Percentiles rank a stretch among this genome's conserved stretches.
phyloP scores from a whole-genome alignment of 1,140 invertebrate species.

The Tyrophagus putrescentiae region DNA sequence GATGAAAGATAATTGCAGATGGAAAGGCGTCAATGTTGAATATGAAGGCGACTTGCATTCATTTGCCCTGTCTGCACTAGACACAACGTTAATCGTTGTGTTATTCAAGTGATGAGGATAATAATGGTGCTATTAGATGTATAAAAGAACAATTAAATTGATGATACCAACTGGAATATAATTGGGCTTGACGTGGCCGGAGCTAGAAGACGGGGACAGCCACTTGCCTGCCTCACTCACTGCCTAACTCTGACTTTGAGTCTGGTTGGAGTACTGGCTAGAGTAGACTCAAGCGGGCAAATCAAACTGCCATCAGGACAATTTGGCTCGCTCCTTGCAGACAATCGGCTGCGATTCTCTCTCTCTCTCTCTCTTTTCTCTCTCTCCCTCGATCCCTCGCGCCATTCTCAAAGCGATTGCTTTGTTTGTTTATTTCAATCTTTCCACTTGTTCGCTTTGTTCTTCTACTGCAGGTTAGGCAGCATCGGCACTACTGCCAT shows the following conservation, averaged over 20 bases:
- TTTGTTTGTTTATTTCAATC: background rate
- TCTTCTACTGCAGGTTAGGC: too few relatives aligned
- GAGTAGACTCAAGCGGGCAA: background rate
- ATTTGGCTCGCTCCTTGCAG: too few relatives aligned
- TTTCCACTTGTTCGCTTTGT: background rate
- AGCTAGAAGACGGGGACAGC: too few relatives aligned
- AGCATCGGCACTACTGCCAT: too few relatives aligned
- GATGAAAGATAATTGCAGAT: conserved; percentile 6
- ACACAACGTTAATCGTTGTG: conserved; percentile 15
- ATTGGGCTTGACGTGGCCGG: background rate
- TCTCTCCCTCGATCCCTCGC: background rate
- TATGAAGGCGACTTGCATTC: background rate
- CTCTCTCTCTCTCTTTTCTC: background rate
- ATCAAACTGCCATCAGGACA: conserved; percentile 11
- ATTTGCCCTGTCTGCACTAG: conserved; percentile 10
- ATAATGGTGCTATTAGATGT: background rate
- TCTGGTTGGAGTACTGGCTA: too few relatives aligned
- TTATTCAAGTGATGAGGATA: background rate
- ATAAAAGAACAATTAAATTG: background rate
- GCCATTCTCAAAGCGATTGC: conserved; percentile 6
- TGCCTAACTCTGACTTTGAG: too few relatives aligned
- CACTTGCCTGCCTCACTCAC: too few relatives aligned
- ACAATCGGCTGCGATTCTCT: too few relatives aligned
- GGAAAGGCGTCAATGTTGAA: conserved; percentile 7
- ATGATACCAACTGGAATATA: conserved; percentile 10